These are phyloP conservation scores for Xiphophorus couchianus DNA, from an alignment of 2,113 vertebrate genomes.

Conservation along the genomic window DNA sequence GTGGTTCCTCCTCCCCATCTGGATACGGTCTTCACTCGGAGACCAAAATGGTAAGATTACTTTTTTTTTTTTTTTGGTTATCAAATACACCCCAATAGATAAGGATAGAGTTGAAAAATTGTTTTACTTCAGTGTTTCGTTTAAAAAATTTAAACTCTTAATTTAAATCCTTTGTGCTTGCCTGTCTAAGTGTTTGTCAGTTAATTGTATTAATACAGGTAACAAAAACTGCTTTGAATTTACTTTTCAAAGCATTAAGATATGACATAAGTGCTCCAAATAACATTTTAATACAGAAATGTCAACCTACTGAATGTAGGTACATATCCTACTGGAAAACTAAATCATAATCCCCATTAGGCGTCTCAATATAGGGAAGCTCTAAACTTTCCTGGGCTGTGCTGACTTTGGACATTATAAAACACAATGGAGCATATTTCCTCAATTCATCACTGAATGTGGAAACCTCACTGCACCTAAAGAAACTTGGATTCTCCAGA, in stretches of 20 bases:
- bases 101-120: not conserved
- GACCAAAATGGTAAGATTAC: conserved; percentile 89
- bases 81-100: not conserved
- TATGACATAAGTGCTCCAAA: not conserved
- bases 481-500: not conserved
- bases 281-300: no score
- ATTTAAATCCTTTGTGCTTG: not conserved
- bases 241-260: not conserved
- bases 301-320: no score
- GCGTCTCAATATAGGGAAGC: no score
- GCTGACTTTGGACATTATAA: not conserved
- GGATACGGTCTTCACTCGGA: conserved; percentile 88
- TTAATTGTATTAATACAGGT: not conserved
- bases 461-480: not conserved
- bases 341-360: no score
- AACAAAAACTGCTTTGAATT: not conserved
- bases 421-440: not conserved
- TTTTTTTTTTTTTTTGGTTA: not conserved
- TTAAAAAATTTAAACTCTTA: not conserved
- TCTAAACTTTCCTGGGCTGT: not conserved
- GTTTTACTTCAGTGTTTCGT: not conserved
- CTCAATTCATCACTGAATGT: not conserved
- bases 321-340: no score
- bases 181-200: no score
- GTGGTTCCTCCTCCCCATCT: conserved; percentile 88